These are phyloP conservation scores for Eptesicus fuscus DNA, from an alignment of 2,113 vertebrate genomes.

Conservation along the genomic window DNA sequence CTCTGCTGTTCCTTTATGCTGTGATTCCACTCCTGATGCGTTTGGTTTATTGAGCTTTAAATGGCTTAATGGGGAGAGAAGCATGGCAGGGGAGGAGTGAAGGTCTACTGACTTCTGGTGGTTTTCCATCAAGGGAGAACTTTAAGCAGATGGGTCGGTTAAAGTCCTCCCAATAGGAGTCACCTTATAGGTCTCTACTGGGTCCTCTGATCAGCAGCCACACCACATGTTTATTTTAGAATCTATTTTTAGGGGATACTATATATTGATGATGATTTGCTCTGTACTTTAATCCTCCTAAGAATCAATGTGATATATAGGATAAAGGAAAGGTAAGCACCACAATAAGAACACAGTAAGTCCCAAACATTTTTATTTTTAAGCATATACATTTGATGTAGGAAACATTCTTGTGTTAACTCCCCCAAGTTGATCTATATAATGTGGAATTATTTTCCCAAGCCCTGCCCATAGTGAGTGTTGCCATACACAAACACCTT, in stretches of 20 bases:
- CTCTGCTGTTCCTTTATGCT: neutral
- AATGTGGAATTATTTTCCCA: neutral
- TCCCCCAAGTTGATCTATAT: neutral
- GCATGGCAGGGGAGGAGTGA: neutral
- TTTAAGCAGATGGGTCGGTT: neutral
- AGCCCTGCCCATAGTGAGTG: neutral
- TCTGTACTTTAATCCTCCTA: neutral
- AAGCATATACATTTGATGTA: neutral
- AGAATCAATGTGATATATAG: neutral
- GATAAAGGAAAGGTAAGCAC: neutral
- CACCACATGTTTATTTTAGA: neutral
- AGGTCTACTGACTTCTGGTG: conserved; percentile 24
- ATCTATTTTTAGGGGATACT: conserved; percentile 3
- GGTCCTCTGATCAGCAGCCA: neutral
- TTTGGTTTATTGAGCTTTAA: conserved; percentile 44
- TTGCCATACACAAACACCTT: neutral
- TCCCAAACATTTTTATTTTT: neutral
- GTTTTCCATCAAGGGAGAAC: neutral
- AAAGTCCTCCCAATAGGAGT: neutral
- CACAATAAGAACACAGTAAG: neutral
- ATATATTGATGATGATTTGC: neutral
- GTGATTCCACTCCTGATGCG: neutral
- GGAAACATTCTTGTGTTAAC: neutral
- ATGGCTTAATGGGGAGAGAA: conserved; percentile 24
- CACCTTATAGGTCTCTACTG: neutral